Evolutionary conservation across 2,888 invertebrate genomes (phyloP).

Genomic region (Leptopilina myrica): DNA sequence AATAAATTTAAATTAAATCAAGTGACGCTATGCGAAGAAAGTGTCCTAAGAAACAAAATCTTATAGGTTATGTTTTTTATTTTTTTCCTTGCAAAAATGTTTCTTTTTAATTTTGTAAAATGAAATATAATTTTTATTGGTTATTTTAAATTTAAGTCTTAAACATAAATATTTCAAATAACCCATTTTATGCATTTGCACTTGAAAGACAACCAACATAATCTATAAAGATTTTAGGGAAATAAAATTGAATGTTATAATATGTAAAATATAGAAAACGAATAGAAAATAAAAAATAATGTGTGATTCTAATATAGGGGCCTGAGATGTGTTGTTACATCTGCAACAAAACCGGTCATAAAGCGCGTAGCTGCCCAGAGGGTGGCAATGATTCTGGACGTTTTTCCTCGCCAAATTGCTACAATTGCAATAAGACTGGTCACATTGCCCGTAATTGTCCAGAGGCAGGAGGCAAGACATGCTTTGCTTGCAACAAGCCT

Average conservation of each 20-base stretch:
- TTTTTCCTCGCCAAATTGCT: constrained; percentile 78
- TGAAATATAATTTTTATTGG: too few species aligned
- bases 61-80: too few species aligned
- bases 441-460: constrained; percentile 84
- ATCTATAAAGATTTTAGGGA: too few species aligned
- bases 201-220: too few species aligned
- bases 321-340: constrained; percentile 89
- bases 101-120: too few species aligned
- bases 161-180: too few species aligned
- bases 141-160: too few species aligned
- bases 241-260: neutral
- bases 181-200: too few species aligned
- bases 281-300: neutral
- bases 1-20: too few species aligned
- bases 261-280: neutral
- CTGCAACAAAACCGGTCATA: constrained; percentile 96
- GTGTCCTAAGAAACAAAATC: too few species aligned
- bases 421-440: constrained; percentile 85
- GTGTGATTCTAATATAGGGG: constrained; percentile 62
- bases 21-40: too few species aligned
- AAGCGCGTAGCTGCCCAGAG: constrained; percentile 91
- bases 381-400: constrained; percentile 79
- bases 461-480: constrained; percentile 83
- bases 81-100: too few species aligned
- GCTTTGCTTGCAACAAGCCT: constrained; percentile 94